Evolutionary conservation across 2,113 vertebrate species (phyloP), one percentile per base, ranked within the genome.

Genomic region (Actenoides hombroni): DNA sequence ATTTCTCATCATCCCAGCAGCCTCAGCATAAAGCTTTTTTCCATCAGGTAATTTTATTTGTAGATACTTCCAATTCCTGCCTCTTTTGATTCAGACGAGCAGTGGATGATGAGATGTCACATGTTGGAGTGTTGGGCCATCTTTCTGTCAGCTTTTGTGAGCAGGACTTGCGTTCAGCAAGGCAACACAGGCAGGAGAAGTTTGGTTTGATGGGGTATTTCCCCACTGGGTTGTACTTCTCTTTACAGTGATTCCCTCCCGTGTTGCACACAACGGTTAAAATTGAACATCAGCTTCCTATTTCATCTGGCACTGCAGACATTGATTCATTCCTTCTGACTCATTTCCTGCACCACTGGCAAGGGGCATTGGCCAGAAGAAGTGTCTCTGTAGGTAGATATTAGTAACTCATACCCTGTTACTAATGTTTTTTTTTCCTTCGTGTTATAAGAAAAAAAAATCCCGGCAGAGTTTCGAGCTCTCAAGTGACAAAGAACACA

Each of bases 311-410:
- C 90, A 53, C 80, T 65, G 61, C 83, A 83, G 95, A 88, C 77
- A 75, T 83, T 94, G 96, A 93, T 88, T 96, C 95, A 91, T 21
- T 82, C 57, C 64, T 56, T 42, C 80, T 96, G 95, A 96, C 80
- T 97, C 95, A 97, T 82, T 92, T 94, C 80, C 88, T 94, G 64
- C 57, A 53, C 63, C 16, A 1, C 33, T 65, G 42, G 53, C 64
- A 65, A 78, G 53, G 15, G 73, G 18, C 83, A 78, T 35, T 83
- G 9, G 88, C 56, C 90, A 93, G 68, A 87, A 92, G 18, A 89
- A 84, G 49, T 70, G 88, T 68, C 88, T 96, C 75, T 75, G 64
- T 86, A 94, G 92, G 85, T 84, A 81, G 76, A 35, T 82, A 53
- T 94, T 94, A 92, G 90, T 89, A 94, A 96, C 80, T 86, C 23